A percentile compares a stretch with the other conserved stretches of the same genome.
These are phyloP conservation scores for Marcusenius ussheri DNA, from an alignment of 2,113 vertebrate species.

Conservation along the genomic window DNA sequence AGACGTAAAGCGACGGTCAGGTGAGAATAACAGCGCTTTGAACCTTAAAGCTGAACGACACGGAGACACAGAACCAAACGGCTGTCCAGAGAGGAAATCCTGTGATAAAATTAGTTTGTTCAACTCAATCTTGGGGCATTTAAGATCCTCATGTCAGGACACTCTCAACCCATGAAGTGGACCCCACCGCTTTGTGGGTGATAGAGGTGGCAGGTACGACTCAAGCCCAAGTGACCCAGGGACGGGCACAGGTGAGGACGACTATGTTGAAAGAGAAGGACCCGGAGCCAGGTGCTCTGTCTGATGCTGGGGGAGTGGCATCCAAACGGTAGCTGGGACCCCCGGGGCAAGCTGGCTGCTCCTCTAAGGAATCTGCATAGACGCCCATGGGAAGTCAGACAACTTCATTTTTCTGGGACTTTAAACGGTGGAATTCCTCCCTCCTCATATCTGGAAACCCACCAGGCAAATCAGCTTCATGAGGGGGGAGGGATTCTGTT, in stretches of 20 bases:
- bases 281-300: not conserved
- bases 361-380: not conserved
- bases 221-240: not conserved
- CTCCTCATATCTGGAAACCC: not conserved
- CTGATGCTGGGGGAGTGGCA: not conserved
- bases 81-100: not conserved
- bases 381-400: not conserved
- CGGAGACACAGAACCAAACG: not conserved
- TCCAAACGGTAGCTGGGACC: not conserved
- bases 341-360: not conserved
- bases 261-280: not conserved
- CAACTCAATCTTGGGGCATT: not conserved
- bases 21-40: not conserved
- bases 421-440: not conserved
- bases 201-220: not conserved
- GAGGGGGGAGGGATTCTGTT: not conserved
- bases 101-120: not conserved
- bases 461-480: not conserved
- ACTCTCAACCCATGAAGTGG: not conserved
- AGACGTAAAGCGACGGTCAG: not conserved
- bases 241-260: not conserved
- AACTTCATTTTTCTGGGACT: not conserved
- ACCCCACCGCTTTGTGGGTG: not conserved
- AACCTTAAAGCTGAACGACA: not conserved
- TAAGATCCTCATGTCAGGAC: not conserved